These are phyloP conservation scores for Drosophila kanekoi DNA, from an alignment of 2,888 invertebrate genomes.

Conservation along the genomic window DNA sequence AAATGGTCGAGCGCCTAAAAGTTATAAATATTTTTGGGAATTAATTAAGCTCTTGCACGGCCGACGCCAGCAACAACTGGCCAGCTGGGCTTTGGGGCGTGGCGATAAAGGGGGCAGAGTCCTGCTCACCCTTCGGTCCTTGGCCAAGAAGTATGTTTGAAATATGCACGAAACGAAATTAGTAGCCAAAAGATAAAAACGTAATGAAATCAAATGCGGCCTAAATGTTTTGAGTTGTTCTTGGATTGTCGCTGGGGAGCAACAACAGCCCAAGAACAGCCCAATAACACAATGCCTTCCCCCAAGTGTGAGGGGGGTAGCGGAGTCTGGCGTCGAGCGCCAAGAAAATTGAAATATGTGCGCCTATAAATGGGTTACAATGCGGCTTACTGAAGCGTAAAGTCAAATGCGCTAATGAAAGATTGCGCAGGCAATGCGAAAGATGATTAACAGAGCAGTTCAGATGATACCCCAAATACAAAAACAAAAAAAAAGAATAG, in stretches of 20 bases:
- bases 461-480: slow-evolving; percentile 17
- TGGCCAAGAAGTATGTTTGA: slow-evolving; percentile 48
- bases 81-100: not conserved
- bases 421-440: slow-evolving; percentile 46
- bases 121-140: not conserved
- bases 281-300: slow-evolving; percentile 35
- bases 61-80: slow-evolving; percentile 19
- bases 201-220: slow-evolving; percentile 79
- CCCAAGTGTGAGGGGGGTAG: not conserved
- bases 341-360: slow-evolving; percentile 72
- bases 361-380: slow-evolving; percentile 68
- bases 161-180: slow-evolving; percentile 74
- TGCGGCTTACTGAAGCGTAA: slow-evolving; percentile 70
- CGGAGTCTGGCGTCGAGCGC: slow-evolving; percentile 2
- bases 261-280: slow-evolving; percentile 8
- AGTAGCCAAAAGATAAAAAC: slow-evolving; percentile 75
- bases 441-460: slow-evolving; percentile 38
- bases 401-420: slow-evolving; percentile 67
- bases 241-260: slow-evolving; percentile 31
- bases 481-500: not conserved
- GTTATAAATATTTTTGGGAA: slow-evolving; percentile 74
- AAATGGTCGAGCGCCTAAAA: slow-evolving; percentile 50
- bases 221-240: slow-evolving; percentile 67
- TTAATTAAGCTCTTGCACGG: slow-evolving; percentile 68
- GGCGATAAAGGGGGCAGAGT: not conserved